phyloP scores from a whole-genome alignment of 2,888 invertebrate species.

The Phrixothrix hirtus region DNA sequence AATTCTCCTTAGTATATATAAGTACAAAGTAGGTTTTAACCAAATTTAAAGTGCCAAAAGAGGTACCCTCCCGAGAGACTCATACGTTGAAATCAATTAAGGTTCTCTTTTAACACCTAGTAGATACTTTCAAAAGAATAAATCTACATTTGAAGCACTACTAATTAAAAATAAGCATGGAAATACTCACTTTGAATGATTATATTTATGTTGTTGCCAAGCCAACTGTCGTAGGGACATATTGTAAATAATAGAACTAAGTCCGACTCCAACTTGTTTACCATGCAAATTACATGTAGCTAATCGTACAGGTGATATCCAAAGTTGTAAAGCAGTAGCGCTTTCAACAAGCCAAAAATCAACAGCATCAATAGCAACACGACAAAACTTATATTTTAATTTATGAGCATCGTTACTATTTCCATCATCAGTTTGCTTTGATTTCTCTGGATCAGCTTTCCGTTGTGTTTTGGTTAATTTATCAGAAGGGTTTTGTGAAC shows the following conservation, averaged over 20 bases:
- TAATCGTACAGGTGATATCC: conserved; percentile 86
- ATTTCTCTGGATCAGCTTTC: conserved; percentile 17
- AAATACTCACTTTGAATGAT: conserved; percentile 50
- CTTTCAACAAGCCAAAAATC: conserved; percentile 90
- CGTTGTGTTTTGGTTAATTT: conserved; percentile 8
- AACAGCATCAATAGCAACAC: conserved; percentile 85
- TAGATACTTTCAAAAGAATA: no score
- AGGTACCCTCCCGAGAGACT: no score
- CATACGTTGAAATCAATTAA: no score
- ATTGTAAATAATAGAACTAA: conserved; percentile 75
- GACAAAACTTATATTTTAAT: conserved; percentile 90
- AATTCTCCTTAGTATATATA: no score
- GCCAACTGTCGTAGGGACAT: conserved; percentile 52
- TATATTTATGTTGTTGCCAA: conserved; percentile 54
- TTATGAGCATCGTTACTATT: conserved; percentile 47
- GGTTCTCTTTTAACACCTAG: no score
- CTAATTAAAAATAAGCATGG: no score
- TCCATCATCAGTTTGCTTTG: conserved; percentile 30
- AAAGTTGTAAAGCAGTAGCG: conserved; percentile 83
- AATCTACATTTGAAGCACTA: no score
- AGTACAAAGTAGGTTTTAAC: no score
- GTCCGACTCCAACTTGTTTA: conserved; percentile 84
- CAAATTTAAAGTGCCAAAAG: no score
- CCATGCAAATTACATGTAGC: conserved; percentile 96
- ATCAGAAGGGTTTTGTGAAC: conserved; percentile 4